Evolutionary conservation across 2,888 invertebrate species (phyloP), one percentile per base, ranked within the genome.

Genomic region (Tetrapedia diversipes): DNA sequence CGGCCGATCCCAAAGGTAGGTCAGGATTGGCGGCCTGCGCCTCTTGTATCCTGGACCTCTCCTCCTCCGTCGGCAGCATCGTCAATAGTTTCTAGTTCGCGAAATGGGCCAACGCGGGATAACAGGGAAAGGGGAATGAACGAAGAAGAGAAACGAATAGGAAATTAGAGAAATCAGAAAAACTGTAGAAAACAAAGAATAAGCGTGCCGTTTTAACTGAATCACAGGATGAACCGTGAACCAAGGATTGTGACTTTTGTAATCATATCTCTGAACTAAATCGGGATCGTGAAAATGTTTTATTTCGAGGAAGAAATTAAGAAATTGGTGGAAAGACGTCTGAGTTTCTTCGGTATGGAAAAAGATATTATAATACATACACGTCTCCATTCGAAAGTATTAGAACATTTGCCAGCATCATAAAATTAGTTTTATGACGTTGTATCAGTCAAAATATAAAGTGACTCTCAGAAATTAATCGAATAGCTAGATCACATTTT

Each of bases 51-150:
- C 97, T 97, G n/a, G 96, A 95, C 89, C 97, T 95, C 92, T 99
- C 99, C 90, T 98, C 99, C 90, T 98, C 98, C 2, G 98, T 97
- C 32, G 99, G 99, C 90, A 99, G 93, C 99, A 99, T 99, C 14
- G 97, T 97, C 73, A 99, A 92, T 66, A 99, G 94, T 94, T 99
- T 99, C 94, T 96, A 91, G n/a, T n/a, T 80, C 37, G 66, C 63
- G 67, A 61, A n/a, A 45, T n/a, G 51, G 57, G 56, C 14, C 59
- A n/a, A n/a, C n/a, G n/a, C 56, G 45, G 49, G 69, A 49, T 45
- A 66, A 45, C 45, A 51, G 49, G 60, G 54, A 68, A 64, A 24
- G 32, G 27, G 65, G 67, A 64, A 65, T 51, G 72, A 85, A 82
- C 75, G 60, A 82, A 82, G 64, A 77, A 80, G 39, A 82, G 51